Percentiles rank a stretch among this genome's conserved stretches.
These are phyloP conservation scores for Ricordea florida DNA, from an alignment of 92 coral and sea anemone genomes.

Conservation along the genomic window DNA sequence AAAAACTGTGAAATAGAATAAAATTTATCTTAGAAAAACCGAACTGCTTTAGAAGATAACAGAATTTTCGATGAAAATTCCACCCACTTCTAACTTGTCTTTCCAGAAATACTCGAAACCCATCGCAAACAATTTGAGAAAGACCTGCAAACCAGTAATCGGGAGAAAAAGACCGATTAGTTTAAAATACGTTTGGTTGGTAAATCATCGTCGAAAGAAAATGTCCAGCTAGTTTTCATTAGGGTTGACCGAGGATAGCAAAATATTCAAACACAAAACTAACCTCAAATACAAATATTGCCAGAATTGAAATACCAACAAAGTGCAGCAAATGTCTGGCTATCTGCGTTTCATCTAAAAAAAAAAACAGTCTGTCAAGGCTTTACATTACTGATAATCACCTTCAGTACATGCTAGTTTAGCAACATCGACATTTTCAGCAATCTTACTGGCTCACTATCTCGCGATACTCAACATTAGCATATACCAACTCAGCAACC, in stretches of 20 bases:
- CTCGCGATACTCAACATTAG: background rate
- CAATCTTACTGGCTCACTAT: too few species aligned
- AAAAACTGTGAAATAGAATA: slow-evolving; percentile 49
- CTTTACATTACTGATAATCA: too few species aligned
- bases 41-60: too few species aligned
- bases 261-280: background rate
- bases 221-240: too few species aligned
- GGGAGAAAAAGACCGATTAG: background rate
- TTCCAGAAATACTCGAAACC: slow-evolving; percentile 62
- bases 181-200: too few species aligned
- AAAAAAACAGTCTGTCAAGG: background rate
- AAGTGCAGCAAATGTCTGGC: slow-evolving; percentile 75
- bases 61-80: too few species aligned
- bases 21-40: too few species aligned
- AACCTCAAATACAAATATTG: slow-evolving; percentile 73
- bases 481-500: background rate
- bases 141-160: slow-evolving; percentile 33
- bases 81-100: slow-evolving; percentile 74
- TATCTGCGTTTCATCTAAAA: slow-evolving; percentile 59
- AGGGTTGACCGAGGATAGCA: too few species aligned
- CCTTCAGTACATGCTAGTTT: too few species aligned
- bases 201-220: too few species aligned
- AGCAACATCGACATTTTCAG: too few species aligned
- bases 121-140: slow-evolving; percentile 68
- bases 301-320: slow-evolving; percentile 67